Evolutionary conservation across 2,113 vertebrate genomes (phyloP).

Genomic region (Charina bottae): DNA sequence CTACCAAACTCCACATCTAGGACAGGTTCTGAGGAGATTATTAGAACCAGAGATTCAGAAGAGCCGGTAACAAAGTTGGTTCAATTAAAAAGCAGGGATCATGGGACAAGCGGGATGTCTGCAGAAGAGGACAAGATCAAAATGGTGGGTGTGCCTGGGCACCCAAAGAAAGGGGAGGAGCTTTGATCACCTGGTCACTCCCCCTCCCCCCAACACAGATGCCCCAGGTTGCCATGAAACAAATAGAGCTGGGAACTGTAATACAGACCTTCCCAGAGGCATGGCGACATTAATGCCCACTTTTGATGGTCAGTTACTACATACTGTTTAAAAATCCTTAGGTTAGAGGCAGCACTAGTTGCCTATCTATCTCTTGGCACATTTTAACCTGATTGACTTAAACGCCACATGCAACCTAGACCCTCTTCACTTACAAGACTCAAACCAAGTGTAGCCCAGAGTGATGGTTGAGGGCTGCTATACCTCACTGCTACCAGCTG

Average conservation of each 20-base stretch:
- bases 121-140: neutral
- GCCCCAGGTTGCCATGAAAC: neutral
- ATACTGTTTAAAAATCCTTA: neutral
- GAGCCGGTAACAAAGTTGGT: neutral
- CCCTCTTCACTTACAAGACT: neutral
- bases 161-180: neutral
- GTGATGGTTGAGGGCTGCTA: neutral
- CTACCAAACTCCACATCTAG: neutral
- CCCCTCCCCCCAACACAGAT: neutral
- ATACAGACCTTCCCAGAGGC: neutral
- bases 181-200: neutral
- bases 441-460: neutral
- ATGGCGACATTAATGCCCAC: neutral
- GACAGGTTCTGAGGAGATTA: neutral
- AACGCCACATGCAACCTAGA: neutral
- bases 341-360: neutral
- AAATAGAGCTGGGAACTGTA: neutral
- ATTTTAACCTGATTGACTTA: neutral
- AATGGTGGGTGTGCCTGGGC: neutral
- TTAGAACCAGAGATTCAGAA: neutral
- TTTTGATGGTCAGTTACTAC: neutral
- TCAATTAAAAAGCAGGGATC: neutral
- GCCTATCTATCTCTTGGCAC: neutral
- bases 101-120: neutral
- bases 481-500: neutral